These are phyloP conservation scores for Silurus aristotelis DNA, from an alignment of 2,797 vertebrate species.

Conservation along the genomic window DNA sequence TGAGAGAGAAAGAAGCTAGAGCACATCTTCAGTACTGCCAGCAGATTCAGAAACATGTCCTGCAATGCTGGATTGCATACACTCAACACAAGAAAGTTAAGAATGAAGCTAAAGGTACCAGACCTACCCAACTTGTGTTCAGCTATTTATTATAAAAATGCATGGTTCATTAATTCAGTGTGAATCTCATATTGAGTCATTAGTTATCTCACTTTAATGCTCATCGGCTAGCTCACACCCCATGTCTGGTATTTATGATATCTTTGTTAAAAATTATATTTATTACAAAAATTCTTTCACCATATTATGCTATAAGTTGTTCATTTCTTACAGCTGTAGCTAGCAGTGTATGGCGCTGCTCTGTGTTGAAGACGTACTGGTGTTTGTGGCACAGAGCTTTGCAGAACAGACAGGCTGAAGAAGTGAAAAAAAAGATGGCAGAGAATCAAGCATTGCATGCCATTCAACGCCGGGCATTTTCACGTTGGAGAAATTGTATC, in stretches of 20 bases:
- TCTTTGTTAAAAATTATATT: too few species aligned
- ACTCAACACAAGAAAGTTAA: constrained; percentile 67
- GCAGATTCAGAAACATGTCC: constrained; percentile 63
- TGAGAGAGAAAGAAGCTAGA: constrained; percentile 67
- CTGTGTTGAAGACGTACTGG: constrained; percentile 67
- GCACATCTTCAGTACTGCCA: constrained; percentile 67
- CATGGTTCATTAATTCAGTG: background rate
- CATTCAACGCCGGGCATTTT: constrained; percentile 67
- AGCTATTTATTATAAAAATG: background rate
- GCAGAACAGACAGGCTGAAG: constrained; percentile 62
- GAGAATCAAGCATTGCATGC: constrained; percentile 63
- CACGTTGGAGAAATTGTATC: constrained; percentile 88
- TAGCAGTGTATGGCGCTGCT: constrained; percentile 45
- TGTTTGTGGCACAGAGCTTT: constrained; percentile 71
- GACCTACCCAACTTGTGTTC: background rate
- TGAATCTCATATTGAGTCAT: background rate
- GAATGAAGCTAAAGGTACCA: constrained; percentile 67
- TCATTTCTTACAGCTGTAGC: constrained; percentile 72
- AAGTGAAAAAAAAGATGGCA: constrained; percentile 55
- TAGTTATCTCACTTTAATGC: background rate
- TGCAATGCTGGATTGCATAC: constrained; percentile 75
- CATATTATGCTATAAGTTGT: background rate
- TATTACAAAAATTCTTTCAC: background rate
- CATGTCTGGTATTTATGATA: background rate
- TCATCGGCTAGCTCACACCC: too few species aligned